Conservation (phyloP, 2,797 vertebrate species). For the Atherinosoma microstoma region DNA sequence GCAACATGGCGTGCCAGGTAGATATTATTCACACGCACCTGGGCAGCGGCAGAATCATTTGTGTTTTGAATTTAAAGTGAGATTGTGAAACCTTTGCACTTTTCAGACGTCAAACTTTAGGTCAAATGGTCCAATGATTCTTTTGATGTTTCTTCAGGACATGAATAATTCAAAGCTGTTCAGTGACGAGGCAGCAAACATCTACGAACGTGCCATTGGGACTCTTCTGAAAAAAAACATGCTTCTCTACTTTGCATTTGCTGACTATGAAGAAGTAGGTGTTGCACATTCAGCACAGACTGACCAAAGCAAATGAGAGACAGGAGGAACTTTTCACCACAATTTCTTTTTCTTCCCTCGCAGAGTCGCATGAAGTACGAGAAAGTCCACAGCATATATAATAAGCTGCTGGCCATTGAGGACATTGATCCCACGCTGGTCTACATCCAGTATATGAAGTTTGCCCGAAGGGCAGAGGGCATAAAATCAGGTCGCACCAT, state of each 20-base stretch:
- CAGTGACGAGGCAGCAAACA: slow-evolving; percentile 98
- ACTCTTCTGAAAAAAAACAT: slow-evolving; percentile 99
- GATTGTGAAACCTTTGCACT: background rate
- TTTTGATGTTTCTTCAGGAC: slow-evolving; percentile 83
- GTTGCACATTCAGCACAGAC: background rate
- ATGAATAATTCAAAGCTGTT: slow-evolving; percentile 99
- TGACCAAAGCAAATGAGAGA: background rate
- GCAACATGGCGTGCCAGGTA: too few species aligned
- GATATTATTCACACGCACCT: too few species aligned
- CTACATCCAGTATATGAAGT: slow-evolving; percentile 99
- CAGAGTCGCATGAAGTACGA: slow-evolving; percentile 99
- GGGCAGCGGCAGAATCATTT: background rate
- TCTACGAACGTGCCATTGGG: slow-evolving; percentile 98
- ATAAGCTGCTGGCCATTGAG: slow-evolving; percentile 84
- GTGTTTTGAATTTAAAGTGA: background rate
- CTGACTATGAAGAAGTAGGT: slow-evolving; percentile 97
- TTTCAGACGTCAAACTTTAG: background rate
- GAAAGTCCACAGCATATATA: slow-evolving; percentile 98
- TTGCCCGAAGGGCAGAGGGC: slow-evolving; percentile 96
- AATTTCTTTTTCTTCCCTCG: slow-evolving; percentile 19
- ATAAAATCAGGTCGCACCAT: slow-evolving; percentile 97
- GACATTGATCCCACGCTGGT: slow-evolving; percentile 87
- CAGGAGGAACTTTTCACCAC: rapidly evolving
- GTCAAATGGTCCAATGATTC: background rate
- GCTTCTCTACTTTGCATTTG: slow-evolving; percentile 98